Evolutionary conservation across 92 coral and sea anemone species (phyloP), one percentile per base, ranked within the genome.

Genomic region (Actinernus sp.): DNA sequence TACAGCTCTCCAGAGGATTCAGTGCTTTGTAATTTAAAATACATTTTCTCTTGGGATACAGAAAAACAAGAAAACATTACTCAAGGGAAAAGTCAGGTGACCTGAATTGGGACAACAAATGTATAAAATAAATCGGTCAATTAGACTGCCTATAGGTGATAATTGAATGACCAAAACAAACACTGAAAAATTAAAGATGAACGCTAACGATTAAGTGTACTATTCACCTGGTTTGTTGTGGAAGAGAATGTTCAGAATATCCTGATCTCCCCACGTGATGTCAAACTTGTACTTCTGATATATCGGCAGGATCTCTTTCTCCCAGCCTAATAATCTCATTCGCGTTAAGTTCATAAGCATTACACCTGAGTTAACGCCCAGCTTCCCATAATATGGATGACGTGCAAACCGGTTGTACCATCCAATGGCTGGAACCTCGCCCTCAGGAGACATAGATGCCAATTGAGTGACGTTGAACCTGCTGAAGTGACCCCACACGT

Each of bases 241-340:
- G 60, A 94, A 94, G 27, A 91, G 60, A 28, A 94, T 59, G 63
- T 94, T 94, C 32, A 94, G 48, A 27, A 94, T 62, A 65, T 94
- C 98, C 58, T 94, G 98, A 55, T 94, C 98, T 4, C 98, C 98
- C 97, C 97, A 94, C 3, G 89, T 78, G 32, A 91, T 83, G 17
- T 67, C 62, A 55, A 53, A 60, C 65, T 75, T 86, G 78, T 94
- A 84, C 72, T 94, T 72, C 40, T 59, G 57, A 59, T 94, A 87
- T 13, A 89, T 89, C 26, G 79, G 77, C 17, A 78, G 31, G 31
- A 94, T 72, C 37, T 76, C 87, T 51, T 90, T 63, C 29, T 61
- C 69, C 87, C 90, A 91, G 17, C 68, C 48, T 37, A 76, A 66
- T 48, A 52, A 52, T 68, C 95, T 78, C 87, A 94, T 77, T 66